Conservation (phyloP, 2,888 invertebrate genomes). For the Lordiphosa andalusiaca region DNA sequence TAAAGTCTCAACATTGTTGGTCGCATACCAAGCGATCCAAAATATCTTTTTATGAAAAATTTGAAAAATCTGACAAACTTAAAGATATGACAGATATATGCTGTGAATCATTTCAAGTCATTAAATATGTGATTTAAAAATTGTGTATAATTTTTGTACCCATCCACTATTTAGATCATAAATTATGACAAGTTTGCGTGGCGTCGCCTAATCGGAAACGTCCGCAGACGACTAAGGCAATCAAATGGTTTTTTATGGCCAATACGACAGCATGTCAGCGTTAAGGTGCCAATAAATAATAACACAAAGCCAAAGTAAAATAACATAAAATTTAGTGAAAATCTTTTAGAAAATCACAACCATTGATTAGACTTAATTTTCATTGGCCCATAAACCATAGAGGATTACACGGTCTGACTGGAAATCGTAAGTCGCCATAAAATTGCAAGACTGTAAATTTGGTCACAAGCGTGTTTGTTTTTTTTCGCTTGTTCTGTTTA, state of each 20-base stretch:
- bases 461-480: slow-evolving; percentile 6
- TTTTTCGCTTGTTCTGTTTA: no score
- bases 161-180: slow-evolving; percentile 42
- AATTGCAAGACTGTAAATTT: slow-evolving; percentile 22
- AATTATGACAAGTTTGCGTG: slow-evolving; percentile 46
- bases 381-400: slow-evolving; percentile 52
- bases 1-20: no score
- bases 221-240: slow-evolving; percentile 48
- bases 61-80: no score
- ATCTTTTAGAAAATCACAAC: slow-evolving; percentile 52
- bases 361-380: slow-evolving; percentile 62
- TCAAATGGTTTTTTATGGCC: slow-evolving; percentile 50
- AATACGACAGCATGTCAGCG: slow-evolving; percentile 45
- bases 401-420: slow-evolving; percentile 20
- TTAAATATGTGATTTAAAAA: slow-evolving; percentile 3
- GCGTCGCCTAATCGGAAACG: slow-evolving; percentile 50
- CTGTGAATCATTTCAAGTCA: not conserved
- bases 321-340: slow-evolving; percentile 3
- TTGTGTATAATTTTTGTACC: slow-evolving; percentile 1
- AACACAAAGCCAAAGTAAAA: slow-evolving; percentile 1
- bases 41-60: no score
- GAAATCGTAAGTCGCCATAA: slow-evolving; percentile 28
- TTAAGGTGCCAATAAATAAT: slow-evolving; percentile 32
- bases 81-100: slow-evolving; percentile 1
- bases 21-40: no score